A percentile compares a stretch with the other conserved stretches of the same genome.
phyloP scores from a whole-genome alignment of 2,797 vertebrate species.

The Hozukius guyotensis region DNA sequence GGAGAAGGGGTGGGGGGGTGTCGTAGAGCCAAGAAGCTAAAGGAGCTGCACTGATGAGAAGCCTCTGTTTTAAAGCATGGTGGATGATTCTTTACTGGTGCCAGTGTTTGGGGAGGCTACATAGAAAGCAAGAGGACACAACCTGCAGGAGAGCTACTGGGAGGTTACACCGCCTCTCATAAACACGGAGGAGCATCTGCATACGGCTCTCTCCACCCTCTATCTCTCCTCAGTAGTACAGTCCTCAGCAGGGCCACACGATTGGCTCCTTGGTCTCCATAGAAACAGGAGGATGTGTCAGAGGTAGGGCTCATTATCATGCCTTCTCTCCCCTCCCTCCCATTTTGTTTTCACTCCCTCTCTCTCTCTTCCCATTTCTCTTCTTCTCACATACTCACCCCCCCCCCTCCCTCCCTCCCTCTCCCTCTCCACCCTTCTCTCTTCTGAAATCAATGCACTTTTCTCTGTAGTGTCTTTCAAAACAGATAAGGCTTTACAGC shows the following conservation, averaged over 20 bases:
- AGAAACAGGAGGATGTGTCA: slow-evolving; percentile 93
- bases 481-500: slow-evolving; percentile 71
- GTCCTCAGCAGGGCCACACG: slow-evolving; percentile 84
- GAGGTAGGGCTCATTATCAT: slow-evolving; percentile 81
- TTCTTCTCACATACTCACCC: slow-evolving; percentile 46
- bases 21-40: slow-evolving; percentile 10
- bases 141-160: slow-evolving; percentile 15
- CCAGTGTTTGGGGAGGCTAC: background rate
- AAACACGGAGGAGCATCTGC: slow-evolving; percentile 49
- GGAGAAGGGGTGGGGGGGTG: background rate
- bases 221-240: slow-evolving; percentile 84
- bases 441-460: slow-evolving; percentile 78
- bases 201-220: slow-evolving; percentile 78
- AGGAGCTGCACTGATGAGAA: slow-evolving; percentile 19
- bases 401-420: background rate
- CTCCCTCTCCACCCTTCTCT: slow-evolving; percentile 12
- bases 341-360: slow-evolving; percentile 62
- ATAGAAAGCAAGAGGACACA: slow-evolving; percentile 6
- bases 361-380: slow-evolving; percentile 37
- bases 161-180: slow-evolving; percentile 27
- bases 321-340: slow-evolving; percentile 61
- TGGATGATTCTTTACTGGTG: slow-evolving; percentile 2
- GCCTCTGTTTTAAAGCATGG: slow-evolving; percentile 7
- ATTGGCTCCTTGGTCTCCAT: slow-evolving; percentile 93
- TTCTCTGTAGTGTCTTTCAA: slow-evolving; percentile 74